Conservation (phyloP, 1,140 invertebrate genomes). For the Bombus haemorrhoidalis region DNA sequence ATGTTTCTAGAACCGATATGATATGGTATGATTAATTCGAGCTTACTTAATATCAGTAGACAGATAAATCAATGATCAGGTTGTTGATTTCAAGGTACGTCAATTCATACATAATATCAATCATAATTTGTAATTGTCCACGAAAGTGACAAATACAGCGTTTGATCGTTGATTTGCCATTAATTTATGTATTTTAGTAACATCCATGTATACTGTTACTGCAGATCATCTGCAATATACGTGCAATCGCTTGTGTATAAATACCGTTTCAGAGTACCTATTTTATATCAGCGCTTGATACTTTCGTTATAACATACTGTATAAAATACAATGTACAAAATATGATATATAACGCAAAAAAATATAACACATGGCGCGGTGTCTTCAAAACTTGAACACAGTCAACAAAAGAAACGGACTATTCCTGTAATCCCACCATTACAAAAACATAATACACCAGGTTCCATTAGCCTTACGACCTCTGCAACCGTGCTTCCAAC, state of each 20-base stretch:
- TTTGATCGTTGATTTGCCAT: not conserved
- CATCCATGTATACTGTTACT: not conserved
- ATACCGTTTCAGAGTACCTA: not conserved
- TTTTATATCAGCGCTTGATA: too few relatives aligned
- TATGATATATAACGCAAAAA: not conserved
- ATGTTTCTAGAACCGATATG: too few relatives aligned
- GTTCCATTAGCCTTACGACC: slow-evolving; percentile 15
- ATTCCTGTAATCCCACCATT: slow-evolving; percentile 11
- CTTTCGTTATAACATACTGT: not conserved
- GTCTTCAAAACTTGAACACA: not conserved
- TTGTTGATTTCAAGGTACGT: too few relatives aligned
- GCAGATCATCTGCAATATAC: too few relatives aligned
- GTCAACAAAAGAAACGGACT: not conserved
- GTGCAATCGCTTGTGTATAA: not conserved
- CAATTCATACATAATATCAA: too few relatives aligned
- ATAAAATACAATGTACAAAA: not conserved
- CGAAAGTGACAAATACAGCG: not conserved
- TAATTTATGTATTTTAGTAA: not conserved
- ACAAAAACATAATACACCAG: slow-evolving; percentile 4
- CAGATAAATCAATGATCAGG: too few relatives aligned
- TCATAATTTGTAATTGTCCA: not conserved
- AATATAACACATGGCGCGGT: not conserved
- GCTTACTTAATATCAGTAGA: too few relatives aligned
- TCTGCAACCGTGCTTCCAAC: not conserved
- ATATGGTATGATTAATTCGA: too few relatives aligned